Base-by-base conservation (phyloP, 2,888 invertebrate species). In the Ethmia dodecea region DNA sequence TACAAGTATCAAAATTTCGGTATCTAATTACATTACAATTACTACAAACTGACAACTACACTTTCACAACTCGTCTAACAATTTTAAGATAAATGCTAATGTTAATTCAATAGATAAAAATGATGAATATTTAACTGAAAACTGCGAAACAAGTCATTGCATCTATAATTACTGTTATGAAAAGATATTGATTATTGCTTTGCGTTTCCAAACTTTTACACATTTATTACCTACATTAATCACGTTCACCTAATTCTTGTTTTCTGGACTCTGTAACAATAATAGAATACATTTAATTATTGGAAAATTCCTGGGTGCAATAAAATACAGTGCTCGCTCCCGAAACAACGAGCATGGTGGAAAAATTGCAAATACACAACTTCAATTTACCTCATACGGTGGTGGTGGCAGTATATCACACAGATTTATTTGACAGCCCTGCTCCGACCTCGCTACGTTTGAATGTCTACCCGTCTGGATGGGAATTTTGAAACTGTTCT, bases 321-420 rank as follows among this genome's bases (percentile, higher is more conserved):
- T 49, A 42, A 38, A 48, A 48, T 13, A 24, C 24, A 52, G 43
- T 47, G 47, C 52, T 47, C 40, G 55, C 55, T 55, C 51, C 47
- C 40, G 46, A 46, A 42, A 41, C 32, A 43, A 33, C 36, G 38
- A 24, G 36, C 28, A 31, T 43, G 36, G 43, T 51, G 45, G 44
- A 58, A 55, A 63, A 62, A 66, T 56, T 57, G 58, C 59, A 35
- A 43, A 41, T 35, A 67, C 65, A 66, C 62, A 67, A 66, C 52
- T 70, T 71, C 73, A 77, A 71, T 69, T 76, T 77, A 84, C 86
- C 83, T 89, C 89, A 67, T 89, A 89, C 47, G 89, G 89, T 26
- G 89, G 89, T 49, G 89, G 89, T 40, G 90, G 90, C 50, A 90
- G 65, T 87, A 90, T 89, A 74, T 90, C 90, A 74, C 89, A 89